Evolutionary conservation across 2,888 invertebrate genomes (phyloP).

Genomic region (Drosophila melanosoma): DNA sequence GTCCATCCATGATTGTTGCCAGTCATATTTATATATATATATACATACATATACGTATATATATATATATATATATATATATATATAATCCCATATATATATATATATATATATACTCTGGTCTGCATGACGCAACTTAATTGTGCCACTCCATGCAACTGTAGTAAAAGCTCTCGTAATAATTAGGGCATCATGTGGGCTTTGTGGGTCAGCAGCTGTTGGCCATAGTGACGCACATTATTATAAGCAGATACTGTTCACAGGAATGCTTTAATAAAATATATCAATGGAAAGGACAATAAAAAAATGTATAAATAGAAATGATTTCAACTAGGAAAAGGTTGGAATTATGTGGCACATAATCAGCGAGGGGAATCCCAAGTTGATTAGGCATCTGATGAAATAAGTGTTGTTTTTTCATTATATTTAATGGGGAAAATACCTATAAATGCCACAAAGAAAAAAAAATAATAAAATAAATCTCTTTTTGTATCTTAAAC

Average conservation of each 20-base stretch:
- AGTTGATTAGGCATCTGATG: background rate
- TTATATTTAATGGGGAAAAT: background rate
- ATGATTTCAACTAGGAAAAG: background rate
- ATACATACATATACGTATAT: background rate
- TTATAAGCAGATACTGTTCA: background rate
- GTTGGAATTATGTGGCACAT: background rate
- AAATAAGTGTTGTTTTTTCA: background rate
- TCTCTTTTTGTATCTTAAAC: background rate
- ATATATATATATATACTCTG: background rate
- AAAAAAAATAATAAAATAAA: background rate
- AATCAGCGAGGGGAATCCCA: background rate
- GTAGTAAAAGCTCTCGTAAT: background rate
- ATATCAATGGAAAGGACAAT: background rate
- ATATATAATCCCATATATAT: background rate
- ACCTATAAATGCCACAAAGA: background rate
- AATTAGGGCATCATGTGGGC: background rate
- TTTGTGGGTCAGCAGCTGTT: constrained; percentile 1
- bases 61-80: background rate
- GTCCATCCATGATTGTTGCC: background rate
- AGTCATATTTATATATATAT: background rate
- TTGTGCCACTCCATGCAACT: background rate
- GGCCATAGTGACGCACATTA: background rate
- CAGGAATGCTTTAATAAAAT: background rate
- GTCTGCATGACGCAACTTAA: background rate
- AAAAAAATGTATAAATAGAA: background rate